Conservation (phyloP, 2,797 vertebrate genomes). For the Numenius phaeopus region DNA sequence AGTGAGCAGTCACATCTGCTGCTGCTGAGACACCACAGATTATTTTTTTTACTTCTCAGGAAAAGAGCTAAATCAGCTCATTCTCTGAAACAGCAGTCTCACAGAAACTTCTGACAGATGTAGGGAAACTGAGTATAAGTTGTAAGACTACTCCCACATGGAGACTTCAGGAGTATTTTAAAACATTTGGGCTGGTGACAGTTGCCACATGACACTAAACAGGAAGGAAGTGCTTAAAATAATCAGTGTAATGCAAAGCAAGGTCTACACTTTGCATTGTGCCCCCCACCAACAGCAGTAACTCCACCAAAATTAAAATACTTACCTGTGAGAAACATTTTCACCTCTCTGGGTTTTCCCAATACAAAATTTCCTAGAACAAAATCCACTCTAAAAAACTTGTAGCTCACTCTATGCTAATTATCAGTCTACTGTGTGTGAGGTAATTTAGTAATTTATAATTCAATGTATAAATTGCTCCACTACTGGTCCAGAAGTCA, state of each 20-base stretch:
- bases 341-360: background rate
- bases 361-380: background rate
- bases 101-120: background rate
- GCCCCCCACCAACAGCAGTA: background rate
- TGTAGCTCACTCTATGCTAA: background rate
- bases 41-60: background rate
- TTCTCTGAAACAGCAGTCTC: background rate
- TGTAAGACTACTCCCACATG: background rate
- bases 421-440: background rate
- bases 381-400: background rate
- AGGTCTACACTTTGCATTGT: background rate
- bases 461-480: background rate
- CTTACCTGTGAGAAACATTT: background rate
- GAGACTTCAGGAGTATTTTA: background rate
- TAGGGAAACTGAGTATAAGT: fast-evolving
- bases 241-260: background rate
- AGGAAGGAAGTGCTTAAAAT: background rate
- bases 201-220: background rate
- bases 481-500: background rate
- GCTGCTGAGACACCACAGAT: background rate
- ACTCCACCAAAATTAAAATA: background rate
- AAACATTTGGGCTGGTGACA: background rate
- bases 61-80: background rate
- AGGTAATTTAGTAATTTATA: background rate
- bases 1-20: background rate